Base-by-base conservation (phyloP, 2,888 invertebrate genomes). In the Eucriotettix oculatus region DNA sequence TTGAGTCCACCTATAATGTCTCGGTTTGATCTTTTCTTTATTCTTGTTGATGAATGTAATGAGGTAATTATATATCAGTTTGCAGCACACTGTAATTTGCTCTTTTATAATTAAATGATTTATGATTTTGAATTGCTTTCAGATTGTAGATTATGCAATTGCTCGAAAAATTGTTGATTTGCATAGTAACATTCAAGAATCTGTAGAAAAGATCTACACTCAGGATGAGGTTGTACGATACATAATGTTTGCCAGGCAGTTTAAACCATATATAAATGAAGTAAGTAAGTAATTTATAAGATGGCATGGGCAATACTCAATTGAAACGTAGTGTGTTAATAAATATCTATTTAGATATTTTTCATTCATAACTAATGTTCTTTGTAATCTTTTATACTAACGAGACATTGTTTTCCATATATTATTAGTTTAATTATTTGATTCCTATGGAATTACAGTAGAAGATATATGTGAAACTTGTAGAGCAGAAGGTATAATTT, bases 1-100 rank as follows among this genome's bases (percentile, higher is more conserved):
- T 76, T 99, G 16, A 87, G 92, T 0, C 95, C 98, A 0, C 98
- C 99, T 0, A 96, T 99, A 69, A 97, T 99, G 97, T 98, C 98
- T 0, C 83, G 99, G 66, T 99, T 99, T 74, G 99, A 99, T 75
- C 77, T 99, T 16, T 99, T 99, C 77, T 99, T 99, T 75, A 93
- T 99, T 66, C 79, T 99, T 1, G 90, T 98, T 1, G 99, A 99
- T 71, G 98, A 99, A 72, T 92, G 93, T 70, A 92, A 91, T 71
- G 92, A 93, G 75, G 85, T 81, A 66, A 63, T 63, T 65, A 10
- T 14, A 16, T 12, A 1, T 16, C 2, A 2, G 7, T 29, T 7
- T 29, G 29, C 7, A 5, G 29, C 29, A 5, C 7, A 5, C 29
- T 57, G 42, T 48, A 56, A 55, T n/a, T 55, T 16, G 2, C 7